Evolutionary conservation across 2,888 invertebrate species (phyloP).

Genomic region (Anarsia innoxiella): DNA sequence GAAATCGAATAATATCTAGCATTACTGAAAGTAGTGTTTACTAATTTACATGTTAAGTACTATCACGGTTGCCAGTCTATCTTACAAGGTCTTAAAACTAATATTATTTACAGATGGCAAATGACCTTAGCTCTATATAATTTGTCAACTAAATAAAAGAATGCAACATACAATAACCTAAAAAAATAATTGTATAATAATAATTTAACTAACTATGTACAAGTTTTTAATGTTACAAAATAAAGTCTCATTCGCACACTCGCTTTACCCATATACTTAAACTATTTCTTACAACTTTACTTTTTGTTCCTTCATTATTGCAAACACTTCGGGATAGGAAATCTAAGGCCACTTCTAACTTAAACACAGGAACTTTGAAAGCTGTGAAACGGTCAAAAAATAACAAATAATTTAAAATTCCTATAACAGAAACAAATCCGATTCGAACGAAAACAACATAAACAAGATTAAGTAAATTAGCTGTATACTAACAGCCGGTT

Average conservation of each 20-base stretch:
- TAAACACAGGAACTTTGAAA: too few species aligned
- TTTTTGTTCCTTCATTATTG: constrained; percentile 33
- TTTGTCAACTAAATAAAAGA: constrained; percentile 30
- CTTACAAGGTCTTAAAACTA: constrained; percentile 19
- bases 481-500: too few species aligned
- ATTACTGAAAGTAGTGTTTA: constrained; percentile 38
- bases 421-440: constrained; percentile 31
- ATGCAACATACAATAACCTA: constrained; percentile 36
- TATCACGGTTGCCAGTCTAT: constrained; percentile 60
- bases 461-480: too few species aligned
- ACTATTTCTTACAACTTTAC: constrained; percentile 8
- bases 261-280: constrained; percentile 7
- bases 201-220: constrained; percentile 47
- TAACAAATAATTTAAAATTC: constrained; percentile 17
- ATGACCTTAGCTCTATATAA: constrained; percentile 7
- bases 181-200: constrained; percentile 53
- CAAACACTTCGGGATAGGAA: constrained; percentile 34
- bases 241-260: constrained; percentile 21
- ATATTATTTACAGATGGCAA: constrained; percentile 8
- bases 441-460: too few species aligned
- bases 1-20: constrained; percentile 38
- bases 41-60: constrained; percentile 52
- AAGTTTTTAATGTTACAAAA: constrained; percentile 32
- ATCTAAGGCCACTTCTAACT: not conserved
- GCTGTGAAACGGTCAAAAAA: too few species aligned